Evolutionary conservation across 2,797 vertebrate species (phyloP), one percentile per base, ranked within the genome.

Genomic region (Petrocephalus sullivani): DNA sequence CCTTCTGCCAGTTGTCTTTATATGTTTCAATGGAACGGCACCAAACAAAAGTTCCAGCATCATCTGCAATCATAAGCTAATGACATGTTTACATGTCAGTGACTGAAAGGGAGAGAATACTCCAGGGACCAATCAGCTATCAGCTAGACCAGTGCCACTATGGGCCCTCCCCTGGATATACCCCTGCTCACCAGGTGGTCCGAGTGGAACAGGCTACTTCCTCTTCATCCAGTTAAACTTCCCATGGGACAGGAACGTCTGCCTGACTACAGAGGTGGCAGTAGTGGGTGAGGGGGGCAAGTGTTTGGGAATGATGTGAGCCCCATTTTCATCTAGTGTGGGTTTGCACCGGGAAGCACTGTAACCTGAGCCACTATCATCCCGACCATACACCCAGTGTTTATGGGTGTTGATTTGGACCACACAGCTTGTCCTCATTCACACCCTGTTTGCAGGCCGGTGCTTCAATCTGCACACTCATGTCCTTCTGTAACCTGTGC

Each of bases 161-260:
- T 33, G 12, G 64, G 9, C 28, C 49, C 23, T 67, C 28, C 23
- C 10, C 2, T 37, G 28, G 3, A 33, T 67, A 67, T 19, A 3
- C 33, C 46, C 86, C 53, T 87, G 56, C 89, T 89, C 64, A 75
- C 89, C 78, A 88, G 89, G 89, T 89, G 89, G 89, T 89, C 89
- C 23, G 19, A 82, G 1, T 86, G 53, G 46, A 88, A 89, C 81
- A 37, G 49, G 23, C 83, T 78, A 78, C 71, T 87, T 88, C 67
- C 81, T 67, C 87, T 57, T 85, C 87, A 75, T 87, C 86, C 78
- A 86, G 81, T 88, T 83, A 89, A 82, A 78, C 61, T 86, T 85
- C 87, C 83, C 87, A 37, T 46, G 83, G 83, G 41, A 78, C 41
- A 12, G 58, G 57, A 75, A 64, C 61, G 10, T 88, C 83, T 54